Conservation (phyloP, 2,113 vertebrate genomes). For the Pavo muticus region DNA sequence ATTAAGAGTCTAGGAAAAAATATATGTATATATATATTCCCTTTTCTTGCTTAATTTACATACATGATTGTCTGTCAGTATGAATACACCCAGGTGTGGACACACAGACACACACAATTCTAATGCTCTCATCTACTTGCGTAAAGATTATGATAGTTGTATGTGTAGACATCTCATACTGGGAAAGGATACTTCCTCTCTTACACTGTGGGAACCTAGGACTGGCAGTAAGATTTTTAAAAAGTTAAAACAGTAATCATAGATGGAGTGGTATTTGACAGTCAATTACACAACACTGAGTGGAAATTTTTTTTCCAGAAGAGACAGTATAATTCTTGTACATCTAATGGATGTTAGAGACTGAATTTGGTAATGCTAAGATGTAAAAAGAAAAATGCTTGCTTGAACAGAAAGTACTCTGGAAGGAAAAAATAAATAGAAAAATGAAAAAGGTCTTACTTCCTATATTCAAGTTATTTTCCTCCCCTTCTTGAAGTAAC, state of each 20-base stretch:
- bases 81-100: not conserved
- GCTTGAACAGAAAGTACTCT: not conserved
- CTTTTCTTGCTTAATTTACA: not conserved
- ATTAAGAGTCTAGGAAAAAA: not conserved
- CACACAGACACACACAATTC: not conserved
- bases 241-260: not conserved
- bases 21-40: not conserved
- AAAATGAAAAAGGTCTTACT: not conserved
- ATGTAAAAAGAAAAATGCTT: not conserved
- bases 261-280: not conserved
- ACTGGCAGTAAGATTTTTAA: not conserved
- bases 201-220: not conserved
- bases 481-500: not conserved
- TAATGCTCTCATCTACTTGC: not conserved
- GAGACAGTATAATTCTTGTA: not conserved
- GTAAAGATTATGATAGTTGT: not conserved
- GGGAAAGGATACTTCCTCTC: not conserved
- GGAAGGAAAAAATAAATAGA: not conserved
- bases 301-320: not conserved
- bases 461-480: not conserved
- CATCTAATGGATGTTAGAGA: not conserved
- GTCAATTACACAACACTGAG: not conserved
- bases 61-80: accelerated
- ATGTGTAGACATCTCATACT: not conserved
- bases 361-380: not conserved